These are phyloP conservation scores for Lepidochrysops patricia DNA, from an alignment of 2,888 invertebrate species.

Conservation along the genomic window DNA sequence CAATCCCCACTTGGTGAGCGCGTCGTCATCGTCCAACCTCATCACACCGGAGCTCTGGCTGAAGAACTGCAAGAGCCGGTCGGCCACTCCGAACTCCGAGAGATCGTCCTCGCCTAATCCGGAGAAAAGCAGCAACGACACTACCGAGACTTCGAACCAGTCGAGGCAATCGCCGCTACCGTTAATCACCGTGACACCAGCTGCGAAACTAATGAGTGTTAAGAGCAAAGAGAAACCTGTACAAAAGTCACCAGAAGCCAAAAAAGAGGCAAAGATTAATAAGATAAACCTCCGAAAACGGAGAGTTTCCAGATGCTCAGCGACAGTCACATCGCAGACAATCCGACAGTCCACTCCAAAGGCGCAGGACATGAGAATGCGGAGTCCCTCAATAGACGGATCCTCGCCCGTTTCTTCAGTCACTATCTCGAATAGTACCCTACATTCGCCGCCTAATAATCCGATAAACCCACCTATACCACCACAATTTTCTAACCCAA, in stretches of 20 bases:
- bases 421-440: conserved; percentile 41
- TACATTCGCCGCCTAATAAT: conserved; percentile 56
- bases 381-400: conserved; percentile 53
- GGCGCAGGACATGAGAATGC: conserved; percentile 62
- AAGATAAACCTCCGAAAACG: conserved; percentile 67
- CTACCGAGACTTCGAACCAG: conserved; percentile 39
- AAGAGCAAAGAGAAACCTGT: conserved; percentile 51
- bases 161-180: conserved; percentile 72
- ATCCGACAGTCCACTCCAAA: conserved; percentile 55
- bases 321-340: conserved; percentile 60
- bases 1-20: conserved; percentile 80
- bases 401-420: conserved; percentile 52
- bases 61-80: conserved; percentile 82
- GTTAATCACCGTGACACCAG: conserved; percentile 78
- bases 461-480: conserved; percentile 43
- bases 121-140: conserved; percentile 45
- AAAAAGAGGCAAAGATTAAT: conserved; percentile 49
- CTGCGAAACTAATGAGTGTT: conserved; percentile 77
- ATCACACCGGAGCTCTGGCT: conserved; percentile 95
- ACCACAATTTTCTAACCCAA: conserved; percentile 48
- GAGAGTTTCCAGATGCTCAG: conserved; percentile 57
- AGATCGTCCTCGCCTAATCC: conserved; percentile 71
- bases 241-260: conserved; percentile 59
- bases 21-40: conserved; percentile 68
- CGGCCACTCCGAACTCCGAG: conserved; percentile 75